A percentile compares a stretch with the other conserved stretches of the same genome.
Conservation (phyloP, 2,113 vertebrate species). For the Haemorhous mexicanus region DNA sequence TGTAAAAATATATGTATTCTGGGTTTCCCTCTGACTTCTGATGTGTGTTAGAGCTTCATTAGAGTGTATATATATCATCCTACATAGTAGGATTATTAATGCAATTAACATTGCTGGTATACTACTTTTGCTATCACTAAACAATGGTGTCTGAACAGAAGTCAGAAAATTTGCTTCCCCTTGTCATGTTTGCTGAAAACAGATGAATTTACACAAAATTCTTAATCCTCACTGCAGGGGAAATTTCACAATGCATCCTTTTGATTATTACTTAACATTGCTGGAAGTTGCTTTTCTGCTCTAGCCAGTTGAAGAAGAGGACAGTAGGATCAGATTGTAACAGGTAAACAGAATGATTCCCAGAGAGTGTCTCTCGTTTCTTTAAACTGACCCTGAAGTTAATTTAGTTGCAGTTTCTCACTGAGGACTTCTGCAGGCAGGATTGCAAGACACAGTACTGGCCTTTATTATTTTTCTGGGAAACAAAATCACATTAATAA, state of each 20-base stretch:
- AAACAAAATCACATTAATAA: background rate
- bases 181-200: constrained; percentile 29
- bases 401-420: background rate
- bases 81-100: constrained; percentile 45
- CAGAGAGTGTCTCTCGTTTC: constrained; percentile 1
- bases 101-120: constrained; percentile 53
- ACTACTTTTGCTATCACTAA: constrained; percentile 18
- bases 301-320: background rate
- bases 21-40: constrained; percentile 20
- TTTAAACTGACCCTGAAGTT: background rate
- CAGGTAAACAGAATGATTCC: constrained; percentile 36
- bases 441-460: background rate
- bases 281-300: constrained; percentile 42
- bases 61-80: constrained; percentile 17
- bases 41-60: constrained; percentile 13
- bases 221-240: constrained; percentile 51
- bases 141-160: background rate
- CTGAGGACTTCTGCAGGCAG: background rate
- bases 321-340: constrained; percentile 12
- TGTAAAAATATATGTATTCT: background rate
- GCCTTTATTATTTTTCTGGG: background rate
- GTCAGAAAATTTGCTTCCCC: constrained; percentile 14
- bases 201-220: constrained; percentile 34
- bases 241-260: constrained; percentile 51
- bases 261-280: constrained; percentile 54